phyloP scores from a whole-genome alignment of 2,113 vertebrate genomes.

The Indri indri region DNA sequence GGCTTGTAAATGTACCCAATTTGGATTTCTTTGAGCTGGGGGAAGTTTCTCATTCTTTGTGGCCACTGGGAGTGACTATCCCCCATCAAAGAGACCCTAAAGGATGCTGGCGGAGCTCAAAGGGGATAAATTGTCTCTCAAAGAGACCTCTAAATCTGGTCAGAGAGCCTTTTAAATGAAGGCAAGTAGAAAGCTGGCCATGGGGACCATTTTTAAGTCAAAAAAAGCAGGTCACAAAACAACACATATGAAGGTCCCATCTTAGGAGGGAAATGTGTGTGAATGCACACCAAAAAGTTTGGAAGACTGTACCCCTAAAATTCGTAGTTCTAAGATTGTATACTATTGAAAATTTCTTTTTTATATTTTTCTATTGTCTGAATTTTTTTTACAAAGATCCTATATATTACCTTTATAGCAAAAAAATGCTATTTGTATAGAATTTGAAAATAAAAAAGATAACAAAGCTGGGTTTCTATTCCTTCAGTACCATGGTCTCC shows the following conservation, averaged over 20 bases:
- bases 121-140: not conserved
- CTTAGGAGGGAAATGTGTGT: not conserved
- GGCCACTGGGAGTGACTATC: not conserved
- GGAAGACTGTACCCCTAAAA: not conserved
- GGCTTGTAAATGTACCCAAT: constrained; percentile 13
- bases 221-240: not conserved
- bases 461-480: not conserved
- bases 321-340: not conserved
- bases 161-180: constrained; percentile 2
- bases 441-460: constrained; percentile 4
- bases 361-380: not conserved
- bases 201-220: not conserved
- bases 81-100: constrained; percentile 24
- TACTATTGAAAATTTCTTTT: not conserved
- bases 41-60: constrained; percentile 10
- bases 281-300: not conserved
- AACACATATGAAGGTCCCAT: not conserved
- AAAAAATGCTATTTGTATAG: not conserved
- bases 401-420: not conserved
- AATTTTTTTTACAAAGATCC: not conserved
- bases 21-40: constrained; percentile 59
- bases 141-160: not conserved
- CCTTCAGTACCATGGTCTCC: not conserved
- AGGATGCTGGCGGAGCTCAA: not conserved
- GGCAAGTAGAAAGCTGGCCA: not conserved